Evolutionary conservation across 2,113 vertebrate species (phyloP).

Genomic region (Larimichthys crocea): DNA sequence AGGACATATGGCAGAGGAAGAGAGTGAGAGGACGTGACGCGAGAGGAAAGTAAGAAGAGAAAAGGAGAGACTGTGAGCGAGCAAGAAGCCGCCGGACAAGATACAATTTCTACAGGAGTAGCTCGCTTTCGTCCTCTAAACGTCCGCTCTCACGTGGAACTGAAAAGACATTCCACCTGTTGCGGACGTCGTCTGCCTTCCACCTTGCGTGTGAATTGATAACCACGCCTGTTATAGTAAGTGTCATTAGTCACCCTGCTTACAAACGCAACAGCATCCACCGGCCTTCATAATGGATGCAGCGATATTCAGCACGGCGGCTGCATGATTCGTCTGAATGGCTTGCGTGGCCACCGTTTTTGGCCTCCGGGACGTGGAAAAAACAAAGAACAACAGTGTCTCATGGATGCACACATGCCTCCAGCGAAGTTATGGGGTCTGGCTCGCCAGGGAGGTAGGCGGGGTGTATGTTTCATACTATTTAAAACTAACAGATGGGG

Average conservation of each 20-base stretch:
- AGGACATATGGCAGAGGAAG: no score
- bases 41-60: no score
- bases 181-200: not conserved
- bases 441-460: not conserved
- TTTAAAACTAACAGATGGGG: no score
- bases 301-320: not conserved
- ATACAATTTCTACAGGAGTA: not conserved
- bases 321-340: not conserved
- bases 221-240: not conserved
- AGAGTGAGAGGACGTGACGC: no score
- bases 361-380: not conserved
- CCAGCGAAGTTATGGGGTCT: not conserved
- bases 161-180: not conserved
- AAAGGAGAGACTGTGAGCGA: no score
- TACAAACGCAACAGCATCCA: not conserved
- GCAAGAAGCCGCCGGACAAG: no score
- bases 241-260: not conserved
- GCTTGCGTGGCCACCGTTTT: not conserved
- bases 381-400: not conserved
- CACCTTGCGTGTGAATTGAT: not conserved
- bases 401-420: slow-evolving; percentile 40
- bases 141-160: not conserved
- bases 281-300: no score
- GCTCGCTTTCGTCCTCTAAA: no score
- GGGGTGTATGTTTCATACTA: no score